These are phyloP conservation scores for Tyrophagus putrescentiae DNA, from an alignment of 1,140 invertebrate genomes.

Conservation along the genomic window DNA sequence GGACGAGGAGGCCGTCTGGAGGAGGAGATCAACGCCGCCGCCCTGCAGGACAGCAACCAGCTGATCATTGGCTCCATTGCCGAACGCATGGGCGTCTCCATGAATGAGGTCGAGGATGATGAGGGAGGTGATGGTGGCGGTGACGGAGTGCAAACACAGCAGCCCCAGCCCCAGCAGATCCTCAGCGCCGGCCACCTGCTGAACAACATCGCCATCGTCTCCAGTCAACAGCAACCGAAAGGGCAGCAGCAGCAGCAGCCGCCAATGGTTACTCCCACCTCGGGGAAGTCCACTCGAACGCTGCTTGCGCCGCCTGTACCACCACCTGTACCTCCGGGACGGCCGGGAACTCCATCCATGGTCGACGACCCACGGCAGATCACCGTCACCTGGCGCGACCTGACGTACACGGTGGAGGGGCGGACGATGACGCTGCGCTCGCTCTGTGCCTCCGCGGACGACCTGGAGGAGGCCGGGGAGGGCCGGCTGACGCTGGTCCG, in stretches of 20 bases:
- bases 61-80: not conserved
- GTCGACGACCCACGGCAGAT: too few species aligned
- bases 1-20: too few species aligned
- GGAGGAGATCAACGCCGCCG: too few species aligned
- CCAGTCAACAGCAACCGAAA: not conserved
- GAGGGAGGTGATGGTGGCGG: too few species aligned
- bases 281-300: too few species aligned
- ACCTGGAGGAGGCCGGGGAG: too few species aligned
- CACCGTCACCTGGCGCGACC: conserved; percentile 7
- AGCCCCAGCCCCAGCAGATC: not conserved
- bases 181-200: not conserved
- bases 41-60: not conserved
- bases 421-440: not conserved
- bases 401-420: not conserved
- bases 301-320: too few species aligned
- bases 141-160: not conserved
- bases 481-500: not conserved
- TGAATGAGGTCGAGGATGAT: too few species aligned
- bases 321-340: too few species aligned
- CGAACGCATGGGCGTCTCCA: too few species aligned
- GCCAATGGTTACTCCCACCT: too few species aligned
- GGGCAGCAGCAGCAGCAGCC: not conserved
- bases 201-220: not conserved
- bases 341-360: too few species aligned
- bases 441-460: not conserved